Base-by-base conservation (phyloP, 2,113 vertebrate species). In the Megalops atlanticus region DNA sequence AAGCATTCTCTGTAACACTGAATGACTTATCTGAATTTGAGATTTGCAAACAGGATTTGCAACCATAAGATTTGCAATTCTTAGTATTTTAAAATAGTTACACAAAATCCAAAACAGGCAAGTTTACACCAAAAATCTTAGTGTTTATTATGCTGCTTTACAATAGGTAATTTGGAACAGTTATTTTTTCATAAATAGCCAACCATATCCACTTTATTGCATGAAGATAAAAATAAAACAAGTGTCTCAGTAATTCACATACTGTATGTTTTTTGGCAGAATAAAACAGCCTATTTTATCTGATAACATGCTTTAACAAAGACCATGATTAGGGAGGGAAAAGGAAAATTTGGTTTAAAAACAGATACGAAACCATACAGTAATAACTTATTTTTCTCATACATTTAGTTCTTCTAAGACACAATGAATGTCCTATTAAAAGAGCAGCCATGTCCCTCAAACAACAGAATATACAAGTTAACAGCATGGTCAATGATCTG, bases 321-420 rank as follows among this genome's bases (percentile, higher is more conserved):
- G 18, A 87, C 69, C 82, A 74, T 82, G 88, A 85, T 87, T 80
- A 85, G 43, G 18, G 80, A 81, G 71, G 69, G 40, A 76, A 76
- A 84, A 74, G 41, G 58, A 85, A 79, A 84, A 77, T 68, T 21
- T 77, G 40, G 43, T 82, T 76, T 74, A 31, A 80, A 76, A 83
- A 77, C 45, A 64, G 41, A 18, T 88, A 80, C n/a, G n/a, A n/a
- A 68, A 58, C 27, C 43, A 72, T 97, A 98, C 89, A 96, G 94
- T 93, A 98, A 98, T 98, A 98, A 98, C 96, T 98, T 98, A 99
- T 92, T 93, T 80, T 94, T 95, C 94, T 95, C 96, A 95, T 95
- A 94, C 91, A 92, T 92, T 95, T 93, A 93, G 92, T 91, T 94
- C 89, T 91, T 87, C 89, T 88, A 92, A 96, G 91, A 95, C 43